Evolutionary conservation across 2,797 vertebrate species (phyloP).

Genomic region (Typhlichthys eigenmanni): DNA sequence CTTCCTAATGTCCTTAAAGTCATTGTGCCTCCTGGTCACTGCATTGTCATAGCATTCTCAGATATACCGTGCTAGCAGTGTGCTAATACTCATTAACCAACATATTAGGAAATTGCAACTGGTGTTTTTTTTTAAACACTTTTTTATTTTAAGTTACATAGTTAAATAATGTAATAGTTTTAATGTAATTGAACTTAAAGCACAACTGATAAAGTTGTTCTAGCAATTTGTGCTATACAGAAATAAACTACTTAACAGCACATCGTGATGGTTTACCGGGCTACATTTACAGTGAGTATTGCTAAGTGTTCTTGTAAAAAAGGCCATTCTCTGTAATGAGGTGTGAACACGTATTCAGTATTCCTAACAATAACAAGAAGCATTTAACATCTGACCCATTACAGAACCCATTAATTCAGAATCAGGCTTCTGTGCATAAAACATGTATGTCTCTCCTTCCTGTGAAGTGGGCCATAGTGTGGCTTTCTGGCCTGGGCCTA

Average conservation of each 20-base stretch:
- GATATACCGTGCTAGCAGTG: constrained; percentile 2
- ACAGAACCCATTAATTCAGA: constrained; percentile 61
- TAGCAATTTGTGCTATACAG: too few species aligned
- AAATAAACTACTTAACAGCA: constrained; percentile 4
- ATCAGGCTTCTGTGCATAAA: constrained; percentile 58
- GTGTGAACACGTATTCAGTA: constrained; percentile 60
- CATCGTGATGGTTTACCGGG: constrained; percentile 15
- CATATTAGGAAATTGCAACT: too few species aligned
- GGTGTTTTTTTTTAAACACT: too few species aligned
- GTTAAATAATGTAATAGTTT: too few species aligned
- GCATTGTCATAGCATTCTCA: neutral
- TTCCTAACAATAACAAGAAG: constrained; percentile 65
- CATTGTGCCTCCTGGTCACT: neutral
- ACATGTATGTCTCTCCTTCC: constrained; percentile 49
- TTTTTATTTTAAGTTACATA: too few species aligned
- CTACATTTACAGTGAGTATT: constrained; percentile 21
- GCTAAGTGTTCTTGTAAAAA: constrained; percentile 30
- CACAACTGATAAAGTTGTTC: too few species aligned
- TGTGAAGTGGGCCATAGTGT: constrained; percentile 66
- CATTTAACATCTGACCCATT: constrained; percentile 64
- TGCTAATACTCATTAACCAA: constrained; percentile 24
- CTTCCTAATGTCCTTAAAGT: constrained; percentile 41
- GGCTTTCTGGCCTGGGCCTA: constrained; percentile 54
- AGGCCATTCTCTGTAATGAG: constrained; percentile 58
- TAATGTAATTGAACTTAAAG: too few species aligned